Evolutionary conservation across 2,113 vertebrate species (phyloP).

Genomic region (Poeciliopsis retropinna): DNA sequence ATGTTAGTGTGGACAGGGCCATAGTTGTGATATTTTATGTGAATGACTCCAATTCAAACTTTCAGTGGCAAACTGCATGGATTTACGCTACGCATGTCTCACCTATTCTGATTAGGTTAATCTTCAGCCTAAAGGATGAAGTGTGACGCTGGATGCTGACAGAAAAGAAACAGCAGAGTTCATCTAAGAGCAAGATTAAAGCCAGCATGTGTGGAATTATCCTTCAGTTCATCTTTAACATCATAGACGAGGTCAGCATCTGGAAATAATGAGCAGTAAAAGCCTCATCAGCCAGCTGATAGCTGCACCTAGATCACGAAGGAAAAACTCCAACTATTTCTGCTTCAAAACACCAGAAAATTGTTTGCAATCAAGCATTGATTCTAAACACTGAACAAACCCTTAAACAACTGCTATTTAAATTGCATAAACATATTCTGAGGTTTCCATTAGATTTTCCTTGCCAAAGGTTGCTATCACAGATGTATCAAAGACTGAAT

Average conservation of each 20-base stretch:
- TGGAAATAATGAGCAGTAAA: not conserved
- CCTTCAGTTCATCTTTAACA: not conserved
- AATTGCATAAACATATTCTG: not conserved
- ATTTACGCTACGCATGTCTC: not conserved
- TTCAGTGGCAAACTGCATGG: not conserved
- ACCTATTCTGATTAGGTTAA: not conserved
- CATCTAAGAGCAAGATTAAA: not conserved
- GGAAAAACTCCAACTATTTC: not conserved
- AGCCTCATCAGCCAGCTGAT: not conserved
- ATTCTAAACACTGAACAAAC: not conserved
- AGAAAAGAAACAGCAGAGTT: not conserved
- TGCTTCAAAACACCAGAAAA: not conserved
- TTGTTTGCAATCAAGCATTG: not conserved
- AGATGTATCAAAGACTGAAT: not conserved
- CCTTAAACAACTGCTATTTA: not conserved
- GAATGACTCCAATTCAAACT: no score
- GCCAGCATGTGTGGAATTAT: not conserved
- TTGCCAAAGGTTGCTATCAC: not conserved
- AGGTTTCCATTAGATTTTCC: not conserved
- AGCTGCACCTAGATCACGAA: not conserved
- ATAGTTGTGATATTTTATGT: no score
- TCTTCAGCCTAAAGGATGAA: not conserved
- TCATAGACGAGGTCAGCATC: not conserved
- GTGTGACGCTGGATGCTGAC: not conserved
- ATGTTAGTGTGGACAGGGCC: no score